Base-by-base conservation (phyloP, 2,888 invertebrate genomes). In the Sinhomidia bicolor region DNA sequence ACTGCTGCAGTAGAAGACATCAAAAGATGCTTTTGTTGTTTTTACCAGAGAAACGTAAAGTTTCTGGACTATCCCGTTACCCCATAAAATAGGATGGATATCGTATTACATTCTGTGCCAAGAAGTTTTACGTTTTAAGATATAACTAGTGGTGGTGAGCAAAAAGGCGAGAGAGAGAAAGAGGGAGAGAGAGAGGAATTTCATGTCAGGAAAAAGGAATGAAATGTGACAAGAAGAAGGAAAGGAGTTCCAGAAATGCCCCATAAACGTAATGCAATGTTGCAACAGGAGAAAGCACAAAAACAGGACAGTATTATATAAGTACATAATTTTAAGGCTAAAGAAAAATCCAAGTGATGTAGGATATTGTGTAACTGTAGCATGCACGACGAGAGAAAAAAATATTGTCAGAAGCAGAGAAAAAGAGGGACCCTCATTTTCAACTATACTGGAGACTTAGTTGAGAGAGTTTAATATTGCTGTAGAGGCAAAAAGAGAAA, bases 221-320 rank as follows among this genome's bases (percentile, higher is more conserved):
- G 57, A 85, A 71, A 79, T 79, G 80, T 85, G 85, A 85, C 79
- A 80, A 80, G 65, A 29, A 20, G 2, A 71, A 54, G 6, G 41
- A 80, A 54, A 41, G 23, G 32, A 79, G 71, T 51, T 85, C 60
- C 20, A 84, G 41, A 83, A 82, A 36, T 68, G 62, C 74, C 83
- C 54, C 74, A 47, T 44, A 60, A 74, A 76, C 6, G 54, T 74
- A 41, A 62, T 60, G 44, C 84, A 71, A 7, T 57, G 74, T 60
- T 57, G 74, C 20, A 68, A 29, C 29, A 54, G 29, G 32, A 23
- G 80, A 41, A 26, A 41, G 44, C 32, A 41, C 36, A 68, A 14
- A n/a, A 32, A 5, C 14, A 32, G 32, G 65, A n/a, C n/a, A n/a
- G n/a, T n/a, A n/a, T n/a, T n/a, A n/a, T n/a, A n/a, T n/a, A 54